Evolutionary conservation across 2,113 vertebrate species (phyloP).

Genomic region (Amphiprion percula): DNA sequence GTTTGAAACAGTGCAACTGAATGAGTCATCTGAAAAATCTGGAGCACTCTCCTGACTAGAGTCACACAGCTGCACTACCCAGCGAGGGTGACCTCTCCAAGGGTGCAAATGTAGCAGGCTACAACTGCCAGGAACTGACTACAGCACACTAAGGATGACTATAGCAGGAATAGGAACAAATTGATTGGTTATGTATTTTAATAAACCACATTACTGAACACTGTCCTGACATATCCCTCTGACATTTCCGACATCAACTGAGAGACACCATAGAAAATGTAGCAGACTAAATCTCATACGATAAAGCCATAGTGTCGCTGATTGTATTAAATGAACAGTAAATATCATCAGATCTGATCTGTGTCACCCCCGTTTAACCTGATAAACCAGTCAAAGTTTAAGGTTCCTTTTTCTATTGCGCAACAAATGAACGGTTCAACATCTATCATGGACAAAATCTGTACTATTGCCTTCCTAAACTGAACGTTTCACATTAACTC

Average conservation of each 20-base stretch:
- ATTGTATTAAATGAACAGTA: constrained; percentile 5
- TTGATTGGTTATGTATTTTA: constrained; percentile 3
- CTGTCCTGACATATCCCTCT: not conserved
- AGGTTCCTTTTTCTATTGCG: constrained; percentile 9
- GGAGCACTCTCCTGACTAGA: not conserved
- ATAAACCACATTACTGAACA: constrained; percentile 22
- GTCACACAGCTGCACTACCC: constrained; percentile 4
- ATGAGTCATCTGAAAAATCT: constrained; percentile 48
- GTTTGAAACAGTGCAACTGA: constrained; percentile 16
- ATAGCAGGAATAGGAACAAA: not conserved
- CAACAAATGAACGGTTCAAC: not conserved
- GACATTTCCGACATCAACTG: constrained; percentile 18
- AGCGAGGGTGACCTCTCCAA: constrained; percentile 17
- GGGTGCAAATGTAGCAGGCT: not conserved
- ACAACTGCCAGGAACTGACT: not conserved
- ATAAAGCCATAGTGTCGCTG: not conserved
- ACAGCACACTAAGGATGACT: not conserved
- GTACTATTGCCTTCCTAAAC: not conserved
- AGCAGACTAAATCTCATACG: not conserved
- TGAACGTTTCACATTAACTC: not conserved
- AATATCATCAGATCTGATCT: constrained; percentile 10
- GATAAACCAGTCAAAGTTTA: constrained; percentile 16
- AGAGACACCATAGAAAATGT: not conserved
- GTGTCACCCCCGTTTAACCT: constrained; percentile 16
- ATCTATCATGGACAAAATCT: constrained; percentile 1